Evolutionary conservation across 2,888 invertebrate species (phyloP).

Genomic region (Epirrhoe tristata): DNA sequence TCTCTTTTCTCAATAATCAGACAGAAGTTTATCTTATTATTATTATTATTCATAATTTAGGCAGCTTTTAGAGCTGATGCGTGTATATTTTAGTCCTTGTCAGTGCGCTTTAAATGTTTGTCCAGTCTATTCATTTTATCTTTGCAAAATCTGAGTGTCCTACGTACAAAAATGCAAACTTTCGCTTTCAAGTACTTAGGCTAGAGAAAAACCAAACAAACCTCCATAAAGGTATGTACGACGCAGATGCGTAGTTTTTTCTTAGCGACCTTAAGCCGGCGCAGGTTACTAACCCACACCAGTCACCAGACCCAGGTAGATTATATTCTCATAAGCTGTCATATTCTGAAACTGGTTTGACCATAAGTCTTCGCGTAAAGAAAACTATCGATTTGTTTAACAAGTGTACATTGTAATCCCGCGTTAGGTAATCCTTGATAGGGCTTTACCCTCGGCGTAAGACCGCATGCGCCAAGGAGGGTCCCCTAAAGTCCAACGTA

Average conservation of each 20-base stretch:
- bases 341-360: conserved; percentile 44
- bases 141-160: neutral
- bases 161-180: neutral
- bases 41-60: too few species aligned
- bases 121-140: too few species aligned
- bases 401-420: conserved; percentile 48
- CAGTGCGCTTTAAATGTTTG: too few species aligned
- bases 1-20: too few species aligned
- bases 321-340: conserved; percentile 42
- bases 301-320: conserved; percentile 38
- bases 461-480: conserved; percentile 58
- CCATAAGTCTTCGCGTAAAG: conserved; percentile 36
- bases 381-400: conserved; percentile 56
- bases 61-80: too few species aligned
- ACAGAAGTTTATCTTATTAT: neutral
- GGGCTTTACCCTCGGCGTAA: conserved; percentile 47
- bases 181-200: neutral
- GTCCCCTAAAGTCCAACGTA: conserved; percentile 49
- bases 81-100: too few species aligned
- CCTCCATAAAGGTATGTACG: neutral
- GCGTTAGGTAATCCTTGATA: conserved; percentile 50
- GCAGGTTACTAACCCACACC: conserved; percentile 44
- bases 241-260: conserved; percentile 18
- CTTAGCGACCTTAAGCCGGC: conserved; percentile 25
- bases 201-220: neutral